phyloP scores from a whole-genome alignment of 1,140 invertebrate species.

The Steinernema khuongi region DNA sequence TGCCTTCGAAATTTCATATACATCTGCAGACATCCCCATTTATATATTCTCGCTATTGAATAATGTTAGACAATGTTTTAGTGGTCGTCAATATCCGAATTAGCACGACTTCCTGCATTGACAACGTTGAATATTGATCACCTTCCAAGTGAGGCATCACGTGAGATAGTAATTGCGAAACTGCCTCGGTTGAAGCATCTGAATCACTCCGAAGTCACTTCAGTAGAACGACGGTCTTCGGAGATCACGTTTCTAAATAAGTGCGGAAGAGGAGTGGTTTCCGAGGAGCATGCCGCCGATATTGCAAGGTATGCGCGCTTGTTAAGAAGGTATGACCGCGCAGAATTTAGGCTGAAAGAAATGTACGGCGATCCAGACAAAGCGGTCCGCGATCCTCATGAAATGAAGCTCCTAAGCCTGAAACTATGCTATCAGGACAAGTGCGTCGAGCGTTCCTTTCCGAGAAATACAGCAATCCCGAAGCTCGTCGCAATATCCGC shows the following conservation, averaged over 20 bases:
- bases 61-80: too few species aligned
- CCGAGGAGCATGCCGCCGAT: constrained; percentile 24
- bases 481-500: background rate
- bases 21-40: too few species aligned
- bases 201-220: constrained; percentile 27
- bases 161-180: constrained; percentile 27
- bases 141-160: background rate
- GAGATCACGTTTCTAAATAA: constrained; percentile 36
- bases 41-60: too few species aligned
- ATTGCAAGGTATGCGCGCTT: constrained; percentile 17
- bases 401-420: background rate
- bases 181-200: constrained; percentile 27
- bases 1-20: too few species aligned
- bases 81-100: constrained; percentile 26
- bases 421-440: background rate
- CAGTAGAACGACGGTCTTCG: constrained; percentile 30
- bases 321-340: constrained; percentile 10
- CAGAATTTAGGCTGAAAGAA: constrained; percentile 20
- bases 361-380: constrained; percentile 10
- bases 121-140: constrained; percentile 23
- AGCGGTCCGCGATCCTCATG: background rate
- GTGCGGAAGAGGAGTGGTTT: constrained; percentile 11
- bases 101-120: constrained; percentile 20
- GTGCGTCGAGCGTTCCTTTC: background rate
- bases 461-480: background rate